A percentile compares a stretch with the other conserved stretches of the same genome.
Evolutionary conservation across 2,888 invertebrate genomes (phyloP).

Genomic region (Diabrotica balteata): DNA sequence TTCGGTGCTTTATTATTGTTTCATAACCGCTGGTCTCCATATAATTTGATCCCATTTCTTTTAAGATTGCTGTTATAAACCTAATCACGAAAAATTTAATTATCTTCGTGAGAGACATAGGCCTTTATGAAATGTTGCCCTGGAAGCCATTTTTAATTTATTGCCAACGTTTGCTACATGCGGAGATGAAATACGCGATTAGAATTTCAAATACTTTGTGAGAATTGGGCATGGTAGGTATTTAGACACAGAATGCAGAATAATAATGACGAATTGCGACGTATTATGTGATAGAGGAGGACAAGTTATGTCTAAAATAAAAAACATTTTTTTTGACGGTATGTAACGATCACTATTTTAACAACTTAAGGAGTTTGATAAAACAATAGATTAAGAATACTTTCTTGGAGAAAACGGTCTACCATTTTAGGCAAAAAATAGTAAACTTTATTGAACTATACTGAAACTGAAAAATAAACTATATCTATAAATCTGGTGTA

Average conservation of each 20-base stretch:
- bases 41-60: no score
- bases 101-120: constrained; percentile 19
- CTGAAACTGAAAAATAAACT: no score
- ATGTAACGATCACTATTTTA: not conserved
- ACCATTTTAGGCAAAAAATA: no score
- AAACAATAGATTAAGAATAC: no score
- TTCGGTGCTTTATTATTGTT: no score
- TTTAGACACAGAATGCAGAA: constrained; percentile 28
- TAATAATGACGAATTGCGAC: constrained; percentile 25
- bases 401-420: no score
- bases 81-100: constrained; percentile 24
- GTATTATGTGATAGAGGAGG: not conserved
- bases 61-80: no score
- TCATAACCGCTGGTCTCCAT: no score
- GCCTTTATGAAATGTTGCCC: constrained; percentile 18
- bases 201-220: constrained; percentile 31
- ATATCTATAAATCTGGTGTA: no score
- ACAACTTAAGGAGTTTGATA: not conserved
- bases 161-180: constrained; percentile 17
- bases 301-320: no score
- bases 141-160: constrained; percentile 20
- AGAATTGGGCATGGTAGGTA: constrained; percentile 32
- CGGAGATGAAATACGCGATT: constrained; percentile 28
- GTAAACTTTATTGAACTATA: no score
- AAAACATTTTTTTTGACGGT: no score